Conservation (phyloP, 2,113 vertebrate genomes). For the Cnemophilus loriae region DNA sequence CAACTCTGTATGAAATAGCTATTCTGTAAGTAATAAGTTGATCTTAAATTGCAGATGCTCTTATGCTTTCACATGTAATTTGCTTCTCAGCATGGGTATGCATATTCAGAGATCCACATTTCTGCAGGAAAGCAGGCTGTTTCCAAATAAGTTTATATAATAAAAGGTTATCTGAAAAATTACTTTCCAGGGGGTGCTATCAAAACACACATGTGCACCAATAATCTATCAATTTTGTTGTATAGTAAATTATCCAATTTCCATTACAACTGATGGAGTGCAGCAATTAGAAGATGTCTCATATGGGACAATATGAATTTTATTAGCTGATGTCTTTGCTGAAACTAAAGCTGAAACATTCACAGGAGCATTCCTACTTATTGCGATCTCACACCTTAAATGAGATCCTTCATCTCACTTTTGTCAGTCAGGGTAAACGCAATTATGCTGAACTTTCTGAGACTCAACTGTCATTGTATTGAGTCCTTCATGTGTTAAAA, state of each 20-base stretch:
- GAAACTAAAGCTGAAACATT: not conserved
- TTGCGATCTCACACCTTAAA: not conserved
- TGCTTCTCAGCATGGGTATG: conserved; percentile 1
- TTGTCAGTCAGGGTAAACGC: not conserved
- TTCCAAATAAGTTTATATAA: conserved; percentile 45
- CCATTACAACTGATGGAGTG: not conserved
- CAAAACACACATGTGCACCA: not conserved
- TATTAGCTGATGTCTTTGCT: not conserved
- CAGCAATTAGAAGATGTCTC: not conserved
- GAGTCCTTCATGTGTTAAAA: not conserved
- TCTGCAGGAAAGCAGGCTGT: not conserved
- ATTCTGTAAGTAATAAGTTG: conserved; percentile 11
- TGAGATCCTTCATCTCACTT: not conserved
- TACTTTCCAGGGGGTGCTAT: conserved; percentile 2
- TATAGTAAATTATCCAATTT: not conserved
- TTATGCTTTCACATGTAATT: conserved; percentile 1
- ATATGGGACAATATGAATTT: not conserved
- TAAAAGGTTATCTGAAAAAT: conserved; percentile 29
- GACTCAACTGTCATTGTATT: not conserved
- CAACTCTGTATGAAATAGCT: not conserved
- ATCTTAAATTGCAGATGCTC: conserved; percentile 22
- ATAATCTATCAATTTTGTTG: not conserved
- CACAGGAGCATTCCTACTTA: not conserved
- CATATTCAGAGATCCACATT: not conserved
- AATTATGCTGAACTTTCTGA: not conserved